A percentile compares a stretch with the other conserved stretches of the same genome.
These are phyloP conservation scores for Aythya baeri DNA, from an alignment of 2,113 vertebrate species.

Conservation along the genomic window DNA sequence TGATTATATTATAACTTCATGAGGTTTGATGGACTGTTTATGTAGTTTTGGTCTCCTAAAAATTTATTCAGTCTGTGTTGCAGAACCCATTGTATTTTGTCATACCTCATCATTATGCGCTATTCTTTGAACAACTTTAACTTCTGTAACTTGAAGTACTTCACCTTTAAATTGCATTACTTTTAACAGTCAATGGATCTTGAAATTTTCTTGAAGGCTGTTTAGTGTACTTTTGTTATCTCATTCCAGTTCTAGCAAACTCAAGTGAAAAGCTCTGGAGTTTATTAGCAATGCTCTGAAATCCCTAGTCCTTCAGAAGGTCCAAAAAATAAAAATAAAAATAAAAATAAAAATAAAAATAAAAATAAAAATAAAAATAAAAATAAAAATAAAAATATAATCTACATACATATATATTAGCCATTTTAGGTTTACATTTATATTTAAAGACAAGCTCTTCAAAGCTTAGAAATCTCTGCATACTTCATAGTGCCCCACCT, in stretches of 20 bases:
- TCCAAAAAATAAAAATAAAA: neutral
- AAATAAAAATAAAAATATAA: neutral
- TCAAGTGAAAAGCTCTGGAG: neutral
- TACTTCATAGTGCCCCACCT: neutral
- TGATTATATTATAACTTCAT: neutral
- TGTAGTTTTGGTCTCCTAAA: neutral
- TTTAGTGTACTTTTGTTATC: neutral
- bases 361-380: too few species aligned
- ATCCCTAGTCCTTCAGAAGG: neutral
- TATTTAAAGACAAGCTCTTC: neutral
- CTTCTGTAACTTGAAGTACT: neutral
- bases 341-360: too few species aligned
- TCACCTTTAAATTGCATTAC: neutral
- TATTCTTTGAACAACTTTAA: neutral
- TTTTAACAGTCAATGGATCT: neutral
- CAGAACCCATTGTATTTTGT: neutral
- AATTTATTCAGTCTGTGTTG: neutral
- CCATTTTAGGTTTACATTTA: neutral
- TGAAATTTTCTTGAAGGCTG: conserved; percentile 17
- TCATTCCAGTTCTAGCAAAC: neutral
- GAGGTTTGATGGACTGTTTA: neutral
- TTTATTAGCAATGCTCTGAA: neutral
- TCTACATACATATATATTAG: neutral
- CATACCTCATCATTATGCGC: neutral
- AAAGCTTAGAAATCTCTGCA: neutral